A percentile compares a stretch with the other conserved stretches of the same genome.
Conservation (phyloP, 2,113 vertebrate species). For the Willisornis vidua region DNA sequence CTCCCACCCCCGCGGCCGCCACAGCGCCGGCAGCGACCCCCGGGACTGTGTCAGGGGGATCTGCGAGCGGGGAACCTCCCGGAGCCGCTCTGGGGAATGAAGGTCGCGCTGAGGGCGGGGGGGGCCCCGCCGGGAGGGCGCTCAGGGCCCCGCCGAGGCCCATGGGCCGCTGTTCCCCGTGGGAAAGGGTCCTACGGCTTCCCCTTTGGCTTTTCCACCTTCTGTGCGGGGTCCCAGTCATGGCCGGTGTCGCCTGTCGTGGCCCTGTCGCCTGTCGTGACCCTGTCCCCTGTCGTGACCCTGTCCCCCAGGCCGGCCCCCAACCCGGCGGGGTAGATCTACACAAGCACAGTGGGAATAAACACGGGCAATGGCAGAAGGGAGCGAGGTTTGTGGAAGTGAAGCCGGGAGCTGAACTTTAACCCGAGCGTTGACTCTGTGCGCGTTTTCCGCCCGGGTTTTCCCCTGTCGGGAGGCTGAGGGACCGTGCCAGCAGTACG, state of each 20-base stretch:
- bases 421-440: fast-evolving
- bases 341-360: neutral
- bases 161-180: neutral
- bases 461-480: neutral
- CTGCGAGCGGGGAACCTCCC: neutral
- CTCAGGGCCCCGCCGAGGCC: neutral
- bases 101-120: neutral
- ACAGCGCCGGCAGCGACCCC: neutral
- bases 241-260: neutral
- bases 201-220: neutral
- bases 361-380: fast-evolving
- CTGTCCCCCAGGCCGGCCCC: neutral
- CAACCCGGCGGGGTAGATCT: neutral
- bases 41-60: neutral
- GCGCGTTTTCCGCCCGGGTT: neutral
- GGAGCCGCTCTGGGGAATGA: neutral
- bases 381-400: neutral
- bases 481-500: neutral
- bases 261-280: neutral
- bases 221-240: neutral
- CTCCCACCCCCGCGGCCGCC: neutral
- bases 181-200: neutral
- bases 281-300: neutral
- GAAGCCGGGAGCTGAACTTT: neutral
- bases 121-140: neutral